phyloP scores from a whole-genome alignment of 2,888 invertebrate species.

The Tryphoninae sp. region DNA sequence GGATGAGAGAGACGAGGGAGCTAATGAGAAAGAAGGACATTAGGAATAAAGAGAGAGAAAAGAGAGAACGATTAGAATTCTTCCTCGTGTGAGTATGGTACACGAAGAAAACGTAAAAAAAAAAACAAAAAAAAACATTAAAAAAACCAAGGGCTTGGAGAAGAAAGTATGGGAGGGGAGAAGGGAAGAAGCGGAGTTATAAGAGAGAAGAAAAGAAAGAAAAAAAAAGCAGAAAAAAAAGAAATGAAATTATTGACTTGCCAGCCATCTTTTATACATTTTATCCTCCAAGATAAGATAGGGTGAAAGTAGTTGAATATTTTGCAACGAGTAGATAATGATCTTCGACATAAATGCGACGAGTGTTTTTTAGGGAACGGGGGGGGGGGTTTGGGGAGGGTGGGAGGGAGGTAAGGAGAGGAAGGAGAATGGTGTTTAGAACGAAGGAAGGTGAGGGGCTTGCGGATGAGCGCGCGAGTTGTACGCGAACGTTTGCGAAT shows the following conservation, averaged over 20 bases:
- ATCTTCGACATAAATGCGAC: constrained; percentile 63
- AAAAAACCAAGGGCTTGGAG: constrained; percentile 38
- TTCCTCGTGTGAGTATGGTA: constrained; percentile 74
- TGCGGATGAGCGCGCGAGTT: constrained; percentile 57
- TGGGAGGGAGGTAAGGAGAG: constrained; percentile 52
- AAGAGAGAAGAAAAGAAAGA: constrained; percentile 46
- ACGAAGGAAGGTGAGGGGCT: constrained; percentile 56
- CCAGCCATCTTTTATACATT: constrained; percentile 81
- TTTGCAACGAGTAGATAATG: constrained; percentile 80
- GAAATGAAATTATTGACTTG: constrained; percentile 76
- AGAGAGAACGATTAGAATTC: constrained; percentile 69
- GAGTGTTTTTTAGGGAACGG: constrained; percentile 53
- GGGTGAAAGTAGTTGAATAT: constrained; percentile 80
- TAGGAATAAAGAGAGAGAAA: constrained; percentile 37
- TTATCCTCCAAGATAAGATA: constrained; percentile 78
- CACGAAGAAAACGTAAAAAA: constrained; percentile 9
- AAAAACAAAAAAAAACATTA: constrained; percentile 21
- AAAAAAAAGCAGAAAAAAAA: constrained; percentile 41
- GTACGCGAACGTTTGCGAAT: constrained; percentile 61
- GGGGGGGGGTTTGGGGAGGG: constrained; percentile 13
- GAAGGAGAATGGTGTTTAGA: background rate
- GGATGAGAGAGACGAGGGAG: constrained; percentile 43
- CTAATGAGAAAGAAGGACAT: constrained; percentile 13
- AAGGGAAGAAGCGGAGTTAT: constrained; percentile 33
- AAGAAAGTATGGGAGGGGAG: constrained; percentile 20